These are phyloP conservation scores for Diachasma alloeum DNA, from an alignment of 1,140 invertebrate genomes.

Conservation along the genomic window DNA sequence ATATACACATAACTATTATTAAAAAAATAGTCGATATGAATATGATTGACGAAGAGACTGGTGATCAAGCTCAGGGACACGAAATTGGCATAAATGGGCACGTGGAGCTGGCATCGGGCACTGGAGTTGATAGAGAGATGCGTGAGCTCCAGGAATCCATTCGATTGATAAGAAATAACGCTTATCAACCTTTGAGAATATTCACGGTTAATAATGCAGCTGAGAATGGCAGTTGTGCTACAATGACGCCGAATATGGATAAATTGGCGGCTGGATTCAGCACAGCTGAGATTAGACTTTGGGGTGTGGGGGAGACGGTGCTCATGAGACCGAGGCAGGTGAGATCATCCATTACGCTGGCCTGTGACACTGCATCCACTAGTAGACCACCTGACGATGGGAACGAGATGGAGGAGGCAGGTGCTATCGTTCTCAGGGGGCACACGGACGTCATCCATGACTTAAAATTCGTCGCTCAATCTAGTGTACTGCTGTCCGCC, in stretches of 20 bases:
- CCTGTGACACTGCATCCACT: slow-evolving; percentile 44
- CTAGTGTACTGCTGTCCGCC: slow-evolving; percentile 74
- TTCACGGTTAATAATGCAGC: slow-evolving; percentile 70
- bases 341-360: slow-evolving; percentile 45
- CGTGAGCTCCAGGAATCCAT: slow-evolving; percentile 71
- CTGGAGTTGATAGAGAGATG: slow-evolving; percentile 69
- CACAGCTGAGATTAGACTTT: slow-evolving; percentile 70
- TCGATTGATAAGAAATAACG: slow-evolving; percentile 66
- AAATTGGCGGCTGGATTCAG: slow-evolving; percentile 69
- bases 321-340: slow-evolving; percentile 54
- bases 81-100: slow-evolving; percentile 66
- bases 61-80: slow-evolving; percentile 42
- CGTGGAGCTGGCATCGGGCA: slow-evolving; percentile 64
- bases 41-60: slow-evolving; percentile 48
- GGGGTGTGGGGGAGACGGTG: slow-evolving; percentile 71
- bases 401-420: slow-evolving; percentile 57
- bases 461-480: slow-evolving; percentile 70
- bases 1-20: slow-evolving; percentile 60
- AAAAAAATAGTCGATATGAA: slow-evolving; percentile 51
- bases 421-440: slow-evolving; percentile 72
- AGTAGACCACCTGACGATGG: slow-evolving; percentile 34
- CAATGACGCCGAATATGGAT: slow-evolving; percentile 68
- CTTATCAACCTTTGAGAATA: slow-evolving; percentile 68
- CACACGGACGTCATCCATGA: slow-evolving; percentile 80
- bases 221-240: slow-evolving; percentile 68